Base-by-base conservation (phyloP, 1,140 invertebrate species). In the Aphelinus atriplicis region DNA sequence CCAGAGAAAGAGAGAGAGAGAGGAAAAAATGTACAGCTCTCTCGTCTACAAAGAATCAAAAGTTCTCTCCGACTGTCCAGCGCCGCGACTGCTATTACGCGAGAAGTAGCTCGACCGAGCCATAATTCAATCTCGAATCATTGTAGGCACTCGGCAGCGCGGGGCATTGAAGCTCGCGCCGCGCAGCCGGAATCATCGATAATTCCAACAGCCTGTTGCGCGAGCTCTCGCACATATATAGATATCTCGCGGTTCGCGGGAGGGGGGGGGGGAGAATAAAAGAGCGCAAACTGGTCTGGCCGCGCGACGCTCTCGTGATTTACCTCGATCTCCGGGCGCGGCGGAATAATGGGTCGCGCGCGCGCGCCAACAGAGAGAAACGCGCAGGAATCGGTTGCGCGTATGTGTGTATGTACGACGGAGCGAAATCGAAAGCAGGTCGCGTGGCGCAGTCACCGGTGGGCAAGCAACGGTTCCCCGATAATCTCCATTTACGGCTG, bases 401-500 rank as follows among this genome's bases (percentile, higher is more conserved):
- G 26, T 26, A 26, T 26, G 26, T 26, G 26, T 26, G 26, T 26
- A 26, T 26, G 26, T 26, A 26, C 26, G 26, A 26, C 26, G 26
- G 26, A 26, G 26, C 26, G 26, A 70, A 70, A 70, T 60, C 58
- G 68, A 70, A 70, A 69, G 67, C 56, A 58, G 67, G 46, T 69
- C 67, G 47, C 46, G 26, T 26, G 6, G 57, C 57, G 57, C 57
- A 26, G 57, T 7, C 9, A 9, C 57, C 57, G 5, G 57, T 10
- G 26, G n/a, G 3, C 65, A 1, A 10, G 48, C 67, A 45, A 3
- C 48, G 51, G 57, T 2, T 61, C 42, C 26, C n/a, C 10, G 69
- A 51, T 71, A 63, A 71, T 71, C 69, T 51, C 69, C 69, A 71
- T 71, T 63, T 71, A 63, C 45, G 69, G 69, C 60, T 10, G 63